These are phyloP conservation scores for Dicrurus megarhynchus DNA, from an alignment of 2,113 vertebrate genomes.

Conservation along the genomic window DNA sequence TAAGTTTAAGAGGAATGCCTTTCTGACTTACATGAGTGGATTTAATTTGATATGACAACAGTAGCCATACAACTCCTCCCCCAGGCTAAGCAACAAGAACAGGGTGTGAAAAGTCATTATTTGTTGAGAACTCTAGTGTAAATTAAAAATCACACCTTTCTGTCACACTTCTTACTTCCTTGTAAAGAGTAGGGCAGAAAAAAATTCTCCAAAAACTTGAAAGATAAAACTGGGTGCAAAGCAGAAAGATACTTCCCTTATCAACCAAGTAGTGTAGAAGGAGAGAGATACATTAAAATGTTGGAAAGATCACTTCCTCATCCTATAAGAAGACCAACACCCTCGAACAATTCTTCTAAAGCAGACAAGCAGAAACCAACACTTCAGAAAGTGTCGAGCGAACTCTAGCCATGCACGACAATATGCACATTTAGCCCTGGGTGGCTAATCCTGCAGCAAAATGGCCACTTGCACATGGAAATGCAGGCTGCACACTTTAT, in stretches of 20 bases:
- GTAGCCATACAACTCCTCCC: slow-evolving; percentile 67
- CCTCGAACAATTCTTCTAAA: background rate
- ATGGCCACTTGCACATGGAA: background rate
- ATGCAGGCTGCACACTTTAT: background rate
- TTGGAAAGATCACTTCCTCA: background rate
- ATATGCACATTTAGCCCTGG: background rate
- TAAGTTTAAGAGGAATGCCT: slow-evolving; percentile 55
- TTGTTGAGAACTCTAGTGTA: slow-evolving; percentile 73
- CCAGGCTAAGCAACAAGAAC: slow-evolving; percentile 61
- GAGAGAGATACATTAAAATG: background rate
- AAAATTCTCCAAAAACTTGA: background rate
- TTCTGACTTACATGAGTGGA: slow-evolving; percentile 34
- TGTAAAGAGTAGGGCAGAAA: slow-evolving; percentile 33
- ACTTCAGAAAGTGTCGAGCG: fast-evolving
- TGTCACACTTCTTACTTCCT: slow-evolving; percentile 75
- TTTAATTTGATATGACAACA: slow-evolving; percentile 70
- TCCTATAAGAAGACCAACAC: background rate
- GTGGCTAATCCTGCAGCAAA: background rate
- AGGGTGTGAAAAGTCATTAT: slow-evolving; percentile 81
- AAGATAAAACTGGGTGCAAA: slow-evolving; percentile 33
- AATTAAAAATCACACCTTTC: slow-evolving; percentile 82
- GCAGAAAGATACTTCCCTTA: background rate
- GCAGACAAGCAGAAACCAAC: background rate
- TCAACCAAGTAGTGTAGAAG: background rate
- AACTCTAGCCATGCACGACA: background rate